Percentiles rank a stretch among this genome's conserved stretches.
Conservation (phyloP, 1,140 invertebrate species). For the Lethrus apterus region DNA sequence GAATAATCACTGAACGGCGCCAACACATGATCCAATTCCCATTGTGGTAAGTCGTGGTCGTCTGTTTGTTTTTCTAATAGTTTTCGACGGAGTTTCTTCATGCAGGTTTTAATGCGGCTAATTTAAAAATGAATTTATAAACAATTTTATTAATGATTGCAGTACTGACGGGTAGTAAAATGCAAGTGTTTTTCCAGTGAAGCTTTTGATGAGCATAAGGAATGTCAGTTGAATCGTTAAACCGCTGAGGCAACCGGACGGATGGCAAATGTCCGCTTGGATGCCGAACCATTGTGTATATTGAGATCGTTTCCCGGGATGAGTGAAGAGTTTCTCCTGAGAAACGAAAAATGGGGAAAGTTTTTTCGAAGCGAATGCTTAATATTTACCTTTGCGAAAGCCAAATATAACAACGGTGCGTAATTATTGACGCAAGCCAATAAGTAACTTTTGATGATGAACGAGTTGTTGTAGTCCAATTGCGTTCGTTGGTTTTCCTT, state of each 20-base stretch:
- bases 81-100: not conserved
- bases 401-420: slow-evolving; percentile 95
- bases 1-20: slow-evolving; percentile 17
- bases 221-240: slow-evolving; percentile 23
- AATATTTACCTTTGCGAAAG: slow-evolving; percentile 78
- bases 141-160: too few species aligned
- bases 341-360: slow-evolving; percentile 8
- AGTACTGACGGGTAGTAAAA: slow-evolving; percentile 18
- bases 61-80: not conserved
- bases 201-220: slow-evolving; percentile 24
- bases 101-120: too few species aligned
- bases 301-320: slow-evolving; percentile 23
- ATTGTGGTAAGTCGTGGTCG: slow-evolving; percentile 26
- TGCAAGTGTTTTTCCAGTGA: slow-evolving; percentile 15
- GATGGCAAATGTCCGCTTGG: slow-evolving; percentile 23
- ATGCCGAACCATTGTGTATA: slow-evolving; percentile 11
- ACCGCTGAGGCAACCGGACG: slow-evolving; percentile 24
- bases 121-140: too few species aligned
- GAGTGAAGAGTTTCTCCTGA: slow-evolving; percentile 23
- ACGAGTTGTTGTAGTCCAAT: slow-evolving; percentile 91
- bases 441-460: slow-evolving; percentile 93
- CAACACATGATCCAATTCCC: slow-evolving; percentile 31
- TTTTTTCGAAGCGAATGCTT: not conserved
- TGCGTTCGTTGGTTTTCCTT: slow-evolving; percentile 89
- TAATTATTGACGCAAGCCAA: slow-evolving; percentile 98